Conservation (phyloP, 2,113 vertebrate genomes). For the Apistogramma diplotaenia region DNA sequence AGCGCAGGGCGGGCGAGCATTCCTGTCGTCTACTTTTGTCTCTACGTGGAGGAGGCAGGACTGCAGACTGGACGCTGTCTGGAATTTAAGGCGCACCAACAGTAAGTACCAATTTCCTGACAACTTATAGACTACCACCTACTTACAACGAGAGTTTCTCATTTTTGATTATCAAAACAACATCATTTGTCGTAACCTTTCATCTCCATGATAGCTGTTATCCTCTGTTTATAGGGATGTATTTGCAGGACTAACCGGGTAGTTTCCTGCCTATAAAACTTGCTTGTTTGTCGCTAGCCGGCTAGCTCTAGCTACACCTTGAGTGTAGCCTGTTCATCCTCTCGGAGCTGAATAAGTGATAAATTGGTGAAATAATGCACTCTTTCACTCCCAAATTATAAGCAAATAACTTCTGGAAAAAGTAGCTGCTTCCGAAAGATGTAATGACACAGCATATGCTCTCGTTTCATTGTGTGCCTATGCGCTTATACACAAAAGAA, state of each 20-base stretch:
- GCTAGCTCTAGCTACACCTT: conserved; percentile 54
- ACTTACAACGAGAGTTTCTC: background rate
- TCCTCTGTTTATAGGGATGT: background rate
- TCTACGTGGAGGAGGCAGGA: conserved; percentile 68
- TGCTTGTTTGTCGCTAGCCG: conserved; percentile 44
- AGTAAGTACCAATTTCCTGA: conserved; percentile 67
- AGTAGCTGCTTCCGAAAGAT: background rate
- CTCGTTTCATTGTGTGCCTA: background rate
- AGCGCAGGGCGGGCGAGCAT: conserved; percentile 53
- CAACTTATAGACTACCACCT: conserved; percentile 22
- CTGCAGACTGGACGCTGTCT: conserved; percentile 59
- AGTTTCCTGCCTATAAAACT: conserved; percentile 60
- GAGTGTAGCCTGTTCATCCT: conserved; percentile 26
- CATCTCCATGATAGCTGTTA: background rate
- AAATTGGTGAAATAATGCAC: background rate
- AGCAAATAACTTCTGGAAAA: background rate
- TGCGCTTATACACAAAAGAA: background rate
- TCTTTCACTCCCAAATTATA: background rate
- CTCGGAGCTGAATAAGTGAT: background rate
- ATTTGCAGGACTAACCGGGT: background rate
- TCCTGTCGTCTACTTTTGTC: conserved; percentile 63
- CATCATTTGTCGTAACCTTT: background rate
- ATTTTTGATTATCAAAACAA: background rate
- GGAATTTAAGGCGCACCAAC: conserved; percentile 62
- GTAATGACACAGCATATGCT: too few species aligned